phyloP scores from a whole-genome alignment of 2,113 vertebrate genomes.

The Paraplagusia blochii region DNA sequence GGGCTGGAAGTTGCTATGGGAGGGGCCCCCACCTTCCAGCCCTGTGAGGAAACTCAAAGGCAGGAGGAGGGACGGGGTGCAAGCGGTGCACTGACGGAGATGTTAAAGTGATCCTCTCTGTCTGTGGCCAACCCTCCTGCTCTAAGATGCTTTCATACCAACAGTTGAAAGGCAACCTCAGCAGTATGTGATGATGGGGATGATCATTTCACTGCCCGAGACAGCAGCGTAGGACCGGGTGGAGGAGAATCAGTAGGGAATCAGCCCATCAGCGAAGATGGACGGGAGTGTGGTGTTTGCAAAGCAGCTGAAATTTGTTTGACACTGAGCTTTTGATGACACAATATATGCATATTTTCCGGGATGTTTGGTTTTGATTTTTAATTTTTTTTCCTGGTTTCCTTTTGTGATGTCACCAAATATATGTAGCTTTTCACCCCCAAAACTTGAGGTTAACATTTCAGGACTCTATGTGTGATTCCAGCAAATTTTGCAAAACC shows the following conservation, averaged over 20 bases:
- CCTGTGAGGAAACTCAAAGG: conserved; percentile 78
- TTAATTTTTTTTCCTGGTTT: too few relatives aligned
- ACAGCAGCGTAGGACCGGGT: conserved; percentile 8
- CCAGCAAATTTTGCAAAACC: too few relatives aligned
- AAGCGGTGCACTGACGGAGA: conserved; percentile 51
- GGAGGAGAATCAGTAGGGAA: conserved; percentile 20
- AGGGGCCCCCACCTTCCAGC: conserved; percentile 56
- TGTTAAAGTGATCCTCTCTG: conserved; percentile 63
- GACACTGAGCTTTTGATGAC: too few relatives aligned
- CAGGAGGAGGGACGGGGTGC: conserved; percentile 68
- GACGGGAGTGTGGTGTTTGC: conserved; percentile 18
- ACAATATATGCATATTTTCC: too few relatives aligned
- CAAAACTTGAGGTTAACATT: too few relatives aligned
- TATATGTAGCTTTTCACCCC: too few relatives aligned
- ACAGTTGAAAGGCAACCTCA: conserved; percentile 52
- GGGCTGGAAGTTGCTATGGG: conserved; percentile 79
- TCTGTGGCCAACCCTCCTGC: conserved; percentile 60
- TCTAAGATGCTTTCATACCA: conserved; percentile 61
- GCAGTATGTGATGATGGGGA: conserved; percentile 58
- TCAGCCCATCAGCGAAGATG: neutral
- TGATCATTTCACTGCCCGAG: conserved; percentile 68
- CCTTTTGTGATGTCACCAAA: too few relatives aligned
- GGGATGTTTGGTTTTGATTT: too few relatives aligned
- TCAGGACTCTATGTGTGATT: too few relatives aligned
- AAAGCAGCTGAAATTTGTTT: too few relatives aligned